Base-by-base conservation (phyloP, 2,113 vertebrate genomes). In the Ophiodon elongatus region DNA sequence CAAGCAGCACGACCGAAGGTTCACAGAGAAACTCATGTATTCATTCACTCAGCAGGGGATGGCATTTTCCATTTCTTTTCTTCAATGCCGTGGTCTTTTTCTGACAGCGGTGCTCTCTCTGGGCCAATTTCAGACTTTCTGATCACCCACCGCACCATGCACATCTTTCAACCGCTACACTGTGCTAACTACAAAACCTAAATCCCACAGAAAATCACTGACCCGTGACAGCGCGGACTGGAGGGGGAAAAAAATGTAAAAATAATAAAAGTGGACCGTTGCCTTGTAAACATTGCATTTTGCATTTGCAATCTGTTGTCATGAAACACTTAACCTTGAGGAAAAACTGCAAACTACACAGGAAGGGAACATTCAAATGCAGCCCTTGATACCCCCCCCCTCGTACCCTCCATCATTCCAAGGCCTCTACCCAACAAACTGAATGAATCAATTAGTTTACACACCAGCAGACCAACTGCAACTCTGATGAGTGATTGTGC, bases 61-160 rank as follows among this genome's bases (percentile, higher is more conserved):
- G 89, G 88, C 83, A 74, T 89, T 93, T 86, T 89, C 89, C 84
- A 89, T 92, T 89, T 89, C 84, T 88, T 87, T 83, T 64, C 82
- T 69, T 88, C 85, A 66, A 50, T 83, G 85, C 83, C 84, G 82
- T 85, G 88, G 64, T 86, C 76, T 69, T 50, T 84, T 81, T 87
- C 82, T 91, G 84, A 83, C 92, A 90, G 90, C 82, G 39, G 35
- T 4, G 77, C 84, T 92, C 89, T 92, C 91, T 65, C 90, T 0
- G 86, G 90, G 79, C 88, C 92, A 93, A 91, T 92, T 88, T 91
- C 81, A 86, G 91, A 85, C 83, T 89, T 86, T 84, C 77, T 84
- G 86, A 92, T 94, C 90, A 87, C 86, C 87, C 83, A 69, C 65
- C 15, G 85, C 88, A 87, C 78, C 72, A 31, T 47, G 83, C 80